A percentile compares a stretch with the other conserved stretches of the same genome.
These are phyloP conservation scores for Eugnorisma glareosa DNA, from an alignment of 2,888 invertebrate genomes.

Conservation along the genomic window DNA sequence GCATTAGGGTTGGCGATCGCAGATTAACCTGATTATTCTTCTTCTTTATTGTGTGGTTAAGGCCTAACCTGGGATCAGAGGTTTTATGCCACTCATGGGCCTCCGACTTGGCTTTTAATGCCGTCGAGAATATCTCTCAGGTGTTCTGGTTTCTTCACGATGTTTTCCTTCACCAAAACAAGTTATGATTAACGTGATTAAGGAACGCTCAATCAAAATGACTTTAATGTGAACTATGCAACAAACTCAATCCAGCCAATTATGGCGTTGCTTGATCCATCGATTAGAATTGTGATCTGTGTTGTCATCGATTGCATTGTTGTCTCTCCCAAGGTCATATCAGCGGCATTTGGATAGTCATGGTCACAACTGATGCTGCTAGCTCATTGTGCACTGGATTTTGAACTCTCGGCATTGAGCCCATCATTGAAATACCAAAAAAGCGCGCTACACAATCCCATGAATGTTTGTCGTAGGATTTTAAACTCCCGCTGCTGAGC, in stretches of 20 bases:
- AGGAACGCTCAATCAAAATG: background rate
- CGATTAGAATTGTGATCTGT: conserved; percentile 14
- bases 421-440: background rate
- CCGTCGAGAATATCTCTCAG: no score
- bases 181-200: background rate
- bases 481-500: background rate
- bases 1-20: no score
- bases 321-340: conserved; percentile 23
- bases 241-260: background rate
- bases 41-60: no score
- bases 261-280: background rate
- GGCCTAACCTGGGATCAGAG: no score
- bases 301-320: conserved; percentile 19
- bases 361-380: background rate
- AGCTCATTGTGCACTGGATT: background rate
- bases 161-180: no score
- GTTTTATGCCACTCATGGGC: no score
- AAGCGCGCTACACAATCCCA: background rate
- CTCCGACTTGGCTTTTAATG: no score
- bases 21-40: no score
- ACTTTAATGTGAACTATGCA: background rate
- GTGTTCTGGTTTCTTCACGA: no score
- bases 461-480: background rate
- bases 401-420: background rate
- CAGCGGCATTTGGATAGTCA: conserved; percentile 26